A percentile compares a stretch with the other conserved stretches of the same genome.
These are phyloP conservation scores for Botia almorhae DNA, from an alignment of 2,797 vertebrate genomes.

Conservation along the genomic window DNA sequence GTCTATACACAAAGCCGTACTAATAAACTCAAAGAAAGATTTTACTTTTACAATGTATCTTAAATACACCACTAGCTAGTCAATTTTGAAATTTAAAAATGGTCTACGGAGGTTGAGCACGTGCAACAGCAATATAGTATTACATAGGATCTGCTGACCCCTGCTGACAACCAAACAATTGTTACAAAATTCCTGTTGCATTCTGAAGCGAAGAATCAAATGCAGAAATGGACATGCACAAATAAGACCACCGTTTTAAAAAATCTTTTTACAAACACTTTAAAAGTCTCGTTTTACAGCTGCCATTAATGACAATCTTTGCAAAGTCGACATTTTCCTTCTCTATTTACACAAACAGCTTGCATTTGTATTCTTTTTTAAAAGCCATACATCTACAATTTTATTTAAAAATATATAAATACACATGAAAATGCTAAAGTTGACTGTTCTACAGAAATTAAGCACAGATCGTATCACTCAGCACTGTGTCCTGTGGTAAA, in stretches of 20 bases:
- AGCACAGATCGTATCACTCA: background rate
- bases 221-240: background rate
- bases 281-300: constrained; percentile 13
- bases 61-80: background rate
- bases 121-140: background rate
- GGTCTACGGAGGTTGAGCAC: background rate
- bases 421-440: background rate
- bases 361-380: background rate
- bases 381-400: constrained; percentile 8
- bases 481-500: constrained; percentile 70
- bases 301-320: background rate
- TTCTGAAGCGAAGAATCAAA: background rate
- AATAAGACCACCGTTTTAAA: background rate
- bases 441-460: background rate
- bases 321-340: background rate
- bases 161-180: constrained; percentile 15
- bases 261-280: constrained; percentile 10
- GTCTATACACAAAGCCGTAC: background rate
- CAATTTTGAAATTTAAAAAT: background rate
- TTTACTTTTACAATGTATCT: background rate
- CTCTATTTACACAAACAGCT: constrained; percentile 17
- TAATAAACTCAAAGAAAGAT: background rate
- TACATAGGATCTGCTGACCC: constrained; percentile 32
- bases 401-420: constrained; percentile 21
- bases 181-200: background rate